Percentiles rank a stretch among this genome's conserved stretches.
phyloP scores from a whole-genome alignment of 2,113 vertebrate species.

The Scomber japonicus region DNA sequence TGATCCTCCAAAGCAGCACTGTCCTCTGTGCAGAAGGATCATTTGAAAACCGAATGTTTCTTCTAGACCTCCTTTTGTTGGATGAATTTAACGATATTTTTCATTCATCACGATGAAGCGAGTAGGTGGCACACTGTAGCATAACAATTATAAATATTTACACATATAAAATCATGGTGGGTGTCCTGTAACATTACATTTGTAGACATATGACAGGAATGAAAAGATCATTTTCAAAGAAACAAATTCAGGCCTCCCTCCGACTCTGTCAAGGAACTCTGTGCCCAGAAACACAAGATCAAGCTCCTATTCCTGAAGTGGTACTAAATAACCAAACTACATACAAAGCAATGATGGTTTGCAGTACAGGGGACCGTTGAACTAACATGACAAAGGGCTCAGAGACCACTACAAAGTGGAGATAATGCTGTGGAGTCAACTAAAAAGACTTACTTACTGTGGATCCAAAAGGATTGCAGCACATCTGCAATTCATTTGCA shows the following conservation, averaged over 20 bases:
- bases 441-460: conserved; percentile 40
- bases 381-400: conserved; percentile 73
- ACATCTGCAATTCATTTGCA: conserved; percentile 64
- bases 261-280: neutral
- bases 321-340: conserved; percentile 62
- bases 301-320: conserved; percentile 51
- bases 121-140: conserved; percentile 2
- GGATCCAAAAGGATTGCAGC: conserved; percentile 39
- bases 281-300: conserved; percentile 19
- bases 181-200: conserved; percentile 4
- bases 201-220: neutral
- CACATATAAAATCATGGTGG: neutral
- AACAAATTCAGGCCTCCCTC: neutral
- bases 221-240: conserved; percentile 6
- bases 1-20: conserved; percentile 35
- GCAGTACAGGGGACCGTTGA: conserved; percentile 63
- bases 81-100: conserved; percentile 15
- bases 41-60: conserved; percentile 6
- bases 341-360: conserved; percentile 62
- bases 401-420: conserved; percentile 58
- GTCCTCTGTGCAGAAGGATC: conserved; percentile 5
- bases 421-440: conserved; percentile 48
- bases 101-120: conserved; percentile 10
- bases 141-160: conserved; percentile 11
- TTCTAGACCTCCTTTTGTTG: conserved; percentile 11